Percentiles rank a stretch among this genome's conserved stretches.
These are phyloP conservation scores for Neelides folsomi DNA, from an alignment of 2,888 invertebrate species.

Conservation along the genomic window DNA sequence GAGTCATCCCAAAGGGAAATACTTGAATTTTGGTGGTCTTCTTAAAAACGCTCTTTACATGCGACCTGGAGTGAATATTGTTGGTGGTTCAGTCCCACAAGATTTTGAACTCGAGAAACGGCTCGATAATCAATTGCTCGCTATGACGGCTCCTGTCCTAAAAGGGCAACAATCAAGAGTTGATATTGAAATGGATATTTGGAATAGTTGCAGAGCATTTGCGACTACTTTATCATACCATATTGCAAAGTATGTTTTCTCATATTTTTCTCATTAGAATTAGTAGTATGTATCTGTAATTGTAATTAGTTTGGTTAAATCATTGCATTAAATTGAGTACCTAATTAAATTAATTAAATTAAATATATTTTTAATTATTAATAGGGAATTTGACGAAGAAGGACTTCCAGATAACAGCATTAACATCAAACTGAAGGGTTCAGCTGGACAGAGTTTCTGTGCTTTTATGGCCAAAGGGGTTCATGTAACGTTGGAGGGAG, in stretches of 20 bases:
- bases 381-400: constrained; percentile 68
- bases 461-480: constrained; percentile 89
- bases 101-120: constrained; percentile 78
- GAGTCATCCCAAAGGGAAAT: constrained; percentile 63
- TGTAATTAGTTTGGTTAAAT: not conserved
- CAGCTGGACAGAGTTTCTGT: constrained; percentile 98
- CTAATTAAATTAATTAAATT: no score
- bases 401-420: constrained; percentile 73
- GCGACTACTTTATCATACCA: constrained; percentile 86
- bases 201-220: constrained; percentile 85
- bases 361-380: no score
- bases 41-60: constrained; percentile 78
- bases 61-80: constrained; percentile 77
- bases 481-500: constrained; percentile 80
- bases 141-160: constrained; percentile 57
- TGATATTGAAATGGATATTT: constrained; percentile 62
- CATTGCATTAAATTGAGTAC: no score
- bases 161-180: constrained; percentile 55
- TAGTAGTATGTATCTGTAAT: not conserved
- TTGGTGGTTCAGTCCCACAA: constrained; percentile 70
- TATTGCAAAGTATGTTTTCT: constrained; percentile 60
- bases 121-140: constrained; percentile 62
- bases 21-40: constrained; percentile 70
- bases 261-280: not conserved
- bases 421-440: constrained; percentile 70